Base-by-base conservation (phyloP, 2,113 vertebrate genomes). In the Abramis brama region DNA sequence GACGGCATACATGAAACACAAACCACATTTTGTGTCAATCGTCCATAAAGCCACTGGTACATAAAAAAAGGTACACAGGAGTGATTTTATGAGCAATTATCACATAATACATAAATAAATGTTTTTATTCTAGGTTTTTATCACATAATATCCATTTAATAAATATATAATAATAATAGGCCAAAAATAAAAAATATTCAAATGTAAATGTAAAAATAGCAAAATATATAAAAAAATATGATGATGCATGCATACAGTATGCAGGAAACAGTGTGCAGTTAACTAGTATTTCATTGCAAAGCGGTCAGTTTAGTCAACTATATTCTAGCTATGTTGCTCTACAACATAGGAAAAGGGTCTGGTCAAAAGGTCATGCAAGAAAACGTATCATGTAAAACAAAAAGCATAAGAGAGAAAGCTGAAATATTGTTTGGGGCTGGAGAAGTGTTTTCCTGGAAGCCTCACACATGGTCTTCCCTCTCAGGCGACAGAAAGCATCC, bases 391-490 rank as follows among this genome's bases (percentile, higher is more conserved):
- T 23, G 55, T n/a, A 27, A 52, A 39, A 86, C 27, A 74, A 57
- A 25, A 33, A 4, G 9, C 59, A 70, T 43, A 66, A 73, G 50
- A 73, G 23, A 21, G 11, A 55, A 45, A 55, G 60, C 36, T 30
- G 19, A 33, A 45, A 70, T 57, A 55, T 80, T 71, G 75, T 27
- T 45, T 36, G 9, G 45, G 77, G 25, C 75, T 47, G 77, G 17
- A 68, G 55, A 50, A 74, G 33, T 19, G 82, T 36, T 17, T 78
- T 82, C 27, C 55, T 23, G 76, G 80, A 80, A 80, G 90, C 90
- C 91, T 84, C 89, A 92, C 93, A 93, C 92, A 94, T 94, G 93
- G 87, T 94, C 89, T 88, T 81, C 91, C 88, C 87, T 87, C 91
- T 87, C 87, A 84, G 90, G 62, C 83, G 78, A 85, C 80, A 84